Evolutionary conservation across 2,797 vertebrate genomes (phyloP).

Genomic region (Oophaga sylvatica): DNA sequence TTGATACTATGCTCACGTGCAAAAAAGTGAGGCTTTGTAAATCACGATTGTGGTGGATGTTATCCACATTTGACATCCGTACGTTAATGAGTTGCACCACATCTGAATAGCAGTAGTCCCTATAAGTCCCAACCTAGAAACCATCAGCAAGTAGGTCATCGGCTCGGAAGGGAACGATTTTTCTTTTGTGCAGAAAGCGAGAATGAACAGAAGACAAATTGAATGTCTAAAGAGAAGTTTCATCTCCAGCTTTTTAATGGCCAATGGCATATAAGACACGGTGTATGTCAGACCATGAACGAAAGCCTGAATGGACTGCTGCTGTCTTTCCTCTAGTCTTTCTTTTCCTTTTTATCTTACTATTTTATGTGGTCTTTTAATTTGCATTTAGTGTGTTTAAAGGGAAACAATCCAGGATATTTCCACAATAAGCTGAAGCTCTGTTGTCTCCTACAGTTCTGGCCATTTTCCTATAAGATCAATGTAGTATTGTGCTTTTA

Average conservation of each 20-base stretch:
- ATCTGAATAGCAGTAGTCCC: neutral
- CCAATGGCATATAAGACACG: neutral
- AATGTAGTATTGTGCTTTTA: neutral
- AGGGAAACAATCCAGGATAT: conserved; percentile 79
- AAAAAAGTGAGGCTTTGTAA: neutral
- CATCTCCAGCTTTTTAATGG: neutral
- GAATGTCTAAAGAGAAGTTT: neutral
- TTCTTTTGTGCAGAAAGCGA: neutral
- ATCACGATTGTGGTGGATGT: neutral
- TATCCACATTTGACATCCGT: neutral
- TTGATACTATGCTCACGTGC: neutral
- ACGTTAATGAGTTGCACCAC: neutral
- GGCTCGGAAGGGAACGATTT: no score
- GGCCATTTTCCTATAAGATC: neutral
- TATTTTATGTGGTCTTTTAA: conserved; percentile 74
- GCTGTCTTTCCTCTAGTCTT: conserved; percentile 74
- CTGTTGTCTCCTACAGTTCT: neutral
- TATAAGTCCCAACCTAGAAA: no score
- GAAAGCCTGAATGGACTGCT: conserved; percentile 81
- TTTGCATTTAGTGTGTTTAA: conserved; percentile 76
- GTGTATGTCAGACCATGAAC: conserved; percentile 66
- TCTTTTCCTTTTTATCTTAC: conserved; percentile 69
- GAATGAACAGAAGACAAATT: neutral
- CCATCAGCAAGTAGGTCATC: no score
- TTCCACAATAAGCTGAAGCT: neutral